These are phyloP conservation scores for Oryzaephilus surinamensis DNA, from an alignment of 1,140 invertebrate species.

Conservation along the genomic window DNA sequence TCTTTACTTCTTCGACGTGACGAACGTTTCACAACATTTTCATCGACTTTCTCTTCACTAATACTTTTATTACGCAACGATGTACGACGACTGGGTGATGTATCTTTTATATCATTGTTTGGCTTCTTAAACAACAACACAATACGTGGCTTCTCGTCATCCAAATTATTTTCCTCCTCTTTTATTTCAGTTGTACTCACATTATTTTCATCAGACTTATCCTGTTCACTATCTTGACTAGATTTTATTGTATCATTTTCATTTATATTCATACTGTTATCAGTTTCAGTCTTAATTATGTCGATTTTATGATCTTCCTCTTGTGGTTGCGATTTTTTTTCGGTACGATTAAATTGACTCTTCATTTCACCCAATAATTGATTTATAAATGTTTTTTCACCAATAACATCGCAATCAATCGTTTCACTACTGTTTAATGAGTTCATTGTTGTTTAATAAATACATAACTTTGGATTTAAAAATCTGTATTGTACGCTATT, in stretches of 20 bases:
- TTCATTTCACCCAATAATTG: conserved; percentile 9
- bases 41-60: neutral
- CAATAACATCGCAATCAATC: neutral
- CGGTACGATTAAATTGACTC: conserved; percentile 7
- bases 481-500: too few species aligned
- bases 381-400: conserved; percentile 5
- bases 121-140: conserved; percentile 8
- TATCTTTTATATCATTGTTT: neutral
- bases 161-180: neutral
- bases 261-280: neutral
- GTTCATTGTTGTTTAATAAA: too few species aligned
- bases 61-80: neutral
- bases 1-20: conserved; percentile 40
- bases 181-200: neutral
- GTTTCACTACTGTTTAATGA: too few species aligned
- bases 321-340: neutral
- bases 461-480: too few species aligned
- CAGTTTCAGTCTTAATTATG: neutral
- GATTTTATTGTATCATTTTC: neutral
- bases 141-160: conserved; percentile 6
- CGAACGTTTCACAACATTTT: conserved; percentile 19
- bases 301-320: neutral
- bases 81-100: neutral
- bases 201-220: neutral
- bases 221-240: neutral